Conservation (phyloP, 1,140 invertebrate genomes). For the Antheraea mylitta region DNA sequence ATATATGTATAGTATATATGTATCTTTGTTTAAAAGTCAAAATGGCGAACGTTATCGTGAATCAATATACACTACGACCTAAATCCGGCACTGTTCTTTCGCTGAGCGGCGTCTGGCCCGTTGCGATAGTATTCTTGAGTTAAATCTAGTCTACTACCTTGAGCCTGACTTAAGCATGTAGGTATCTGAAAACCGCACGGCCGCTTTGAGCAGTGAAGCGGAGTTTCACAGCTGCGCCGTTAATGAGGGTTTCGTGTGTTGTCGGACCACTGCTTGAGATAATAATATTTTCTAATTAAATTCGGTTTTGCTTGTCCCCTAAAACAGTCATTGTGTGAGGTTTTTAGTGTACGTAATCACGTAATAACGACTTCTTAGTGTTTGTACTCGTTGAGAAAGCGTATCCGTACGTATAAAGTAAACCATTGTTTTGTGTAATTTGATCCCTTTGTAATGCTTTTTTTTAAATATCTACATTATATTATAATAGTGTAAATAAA, state of each 20-base stretch:
- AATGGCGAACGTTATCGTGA: background rate
- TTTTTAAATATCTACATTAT: no score
- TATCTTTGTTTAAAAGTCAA: no score
- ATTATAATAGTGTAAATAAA: no score
- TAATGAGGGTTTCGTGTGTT: constrained; percentile 11
- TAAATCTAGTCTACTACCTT: constrained; percentile 31
- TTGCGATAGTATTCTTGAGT: constrained; percentile 30
- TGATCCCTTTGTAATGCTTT: no score
- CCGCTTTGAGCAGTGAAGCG: constrained; percentile 18
- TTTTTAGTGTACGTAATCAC: background rate
- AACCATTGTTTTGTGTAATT: no score
- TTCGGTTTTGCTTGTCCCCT: background rate
- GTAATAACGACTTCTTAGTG: background rate
- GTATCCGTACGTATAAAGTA: no score
- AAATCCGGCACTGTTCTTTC: background rate
- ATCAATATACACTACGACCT: background rate
- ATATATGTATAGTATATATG: no score
- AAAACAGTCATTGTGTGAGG: background rate
- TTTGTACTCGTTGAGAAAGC: background rate
- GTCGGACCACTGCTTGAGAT: constrained; percentile 1
- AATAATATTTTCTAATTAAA: constrained; percentile 15
- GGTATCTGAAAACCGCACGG: constrained; percentile 24
- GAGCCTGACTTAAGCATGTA: constrained; percentile 24
- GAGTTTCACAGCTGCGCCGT: constrained; percentile 10
- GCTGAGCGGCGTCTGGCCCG: constrained; percentile 6